Evolutionary conservation across 2,113 vertebrate species (phyloP).

Genomic region (Nothocercus julius): DNA sequence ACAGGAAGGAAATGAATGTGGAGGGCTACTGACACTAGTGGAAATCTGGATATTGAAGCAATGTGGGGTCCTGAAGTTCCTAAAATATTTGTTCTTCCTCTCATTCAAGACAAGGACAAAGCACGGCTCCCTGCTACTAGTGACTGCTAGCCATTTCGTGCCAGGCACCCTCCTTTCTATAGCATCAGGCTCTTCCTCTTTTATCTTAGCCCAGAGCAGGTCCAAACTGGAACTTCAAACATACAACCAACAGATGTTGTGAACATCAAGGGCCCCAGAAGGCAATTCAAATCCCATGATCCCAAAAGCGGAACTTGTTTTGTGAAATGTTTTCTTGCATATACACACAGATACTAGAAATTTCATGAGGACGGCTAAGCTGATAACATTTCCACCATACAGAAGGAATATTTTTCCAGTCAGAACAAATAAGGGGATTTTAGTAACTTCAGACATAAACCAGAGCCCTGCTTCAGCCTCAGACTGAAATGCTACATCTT

Average conservation of each 20-base stretch:
- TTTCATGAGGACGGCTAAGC: not conserved
- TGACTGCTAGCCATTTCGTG: not conserved
- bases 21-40: not conserved
- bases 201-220: slow-evolving; percentile 46
- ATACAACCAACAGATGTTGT: slow-evolving; percentile 61
- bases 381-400: slow-evolving; percentile 42
- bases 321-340: slow-evolving; percentile 43
- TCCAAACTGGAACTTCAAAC: slow-evolving; percentile 64
- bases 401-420: not conserved
- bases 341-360: slow-evolving; percentile 34
- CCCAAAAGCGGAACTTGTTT: slow-evolving; percentile 64
- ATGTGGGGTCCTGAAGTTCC: not conserved
- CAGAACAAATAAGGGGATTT: slow-evolving; percentile 26
- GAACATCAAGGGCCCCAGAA: slow-evolving; percentile 36
- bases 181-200: slow-evolving; percentile 57
- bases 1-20: not conserved
- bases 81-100: not conserved
- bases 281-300: slow-evolving; percentile 57
- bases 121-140: not conserved
- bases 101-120: not conserved
- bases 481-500: not conserved
- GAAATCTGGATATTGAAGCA: not conserved
- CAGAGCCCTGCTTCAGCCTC: not conserved
- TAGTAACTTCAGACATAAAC: not conserved
- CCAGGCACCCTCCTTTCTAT: not conserved